These are phyloP conservation scores for Meles meles DNA, from an alignment of 2,113 vertebrate species.

Conservation along the genomic window DNA sequence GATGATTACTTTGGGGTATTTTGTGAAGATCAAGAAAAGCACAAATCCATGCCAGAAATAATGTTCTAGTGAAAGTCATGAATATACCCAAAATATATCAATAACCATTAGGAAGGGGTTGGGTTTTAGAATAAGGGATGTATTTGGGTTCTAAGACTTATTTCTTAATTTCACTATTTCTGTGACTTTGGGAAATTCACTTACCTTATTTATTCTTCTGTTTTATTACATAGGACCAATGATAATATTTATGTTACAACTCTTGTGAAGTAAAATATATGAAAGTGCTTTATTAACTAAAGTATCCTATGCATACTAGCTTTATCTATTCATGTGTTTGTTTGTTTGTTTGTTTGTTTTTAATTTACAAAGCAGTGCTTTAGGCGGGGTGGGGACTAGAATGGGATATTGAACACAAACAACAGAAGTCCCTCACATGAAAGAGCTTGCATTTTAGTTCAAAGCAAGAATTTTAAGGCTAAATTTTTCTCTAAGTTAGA, in stretches of 20 bases:
- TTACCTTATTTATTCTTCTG: background rate
- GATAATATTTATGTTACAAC: background rate
- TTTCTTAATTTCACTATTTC: background rate
- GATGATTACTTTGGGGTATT: background rate
- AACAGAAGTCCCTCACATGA: background rate
- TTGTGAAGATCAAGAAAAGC: background rate
- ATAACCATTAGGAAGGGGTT: background rate
- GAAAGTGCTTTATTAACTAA: background rate
- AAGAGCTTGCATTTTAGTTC: background rate
- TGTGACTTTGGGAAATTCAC: background rate
- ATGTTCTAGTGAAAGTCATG: background rate
- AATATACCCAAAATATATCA: background rate
- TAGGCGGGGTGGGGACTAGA: background rate
- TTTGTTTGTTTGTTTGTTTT: background rate
- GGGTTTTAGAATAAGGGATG: background rate
- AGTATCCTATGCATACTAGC: background rate
- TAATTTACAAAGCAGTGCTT: background rate
- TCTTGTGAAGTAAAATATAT: background rate
- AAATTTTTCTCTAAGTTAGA: slow-evolving; percentile 33
- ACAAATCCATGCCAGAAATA: background rate
- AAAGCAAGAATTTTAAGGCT: background rate
- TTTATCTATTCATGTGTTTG: background rate
- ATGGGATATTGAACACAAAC: background rate
- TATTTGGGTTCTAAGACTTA: background rate
- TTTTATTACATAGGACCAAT: background rate